These are phyloP conservation scores for Myotis findleyi DNA, from an alignment of 2,797 vertebrate species.

Conservation along the genomic window DNA sequence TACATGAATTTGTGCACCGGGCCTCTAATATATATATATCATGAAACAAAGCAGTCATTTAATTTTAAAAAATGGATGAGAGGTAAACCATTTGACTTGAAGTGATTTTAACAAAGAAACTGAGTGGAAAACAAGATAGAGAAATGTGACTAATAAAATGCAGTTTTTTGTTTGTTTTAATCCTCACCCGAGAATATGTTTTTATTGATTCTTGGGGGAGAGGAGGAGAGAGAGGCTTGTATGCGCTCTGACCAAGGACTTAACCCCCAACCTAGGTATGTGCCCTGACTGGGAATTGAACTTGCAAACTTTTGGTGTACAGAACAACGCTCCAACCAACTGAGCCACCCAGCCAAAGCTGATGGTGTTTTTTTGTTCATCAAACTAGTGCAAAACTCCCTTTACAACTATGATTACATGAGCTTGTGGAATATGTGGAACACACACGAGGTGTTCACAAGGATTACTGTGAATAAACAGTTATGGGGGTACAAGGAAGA, in stretches of 20 bases:
- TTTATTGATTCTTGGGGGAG: neutral
- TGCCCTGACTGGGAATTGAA: neutral
- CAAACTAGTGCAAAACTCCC: neutral
- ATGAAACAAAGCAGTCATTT: neutral
- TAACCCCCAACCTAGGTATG: neutral
- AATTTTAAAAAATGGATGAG: neutral
- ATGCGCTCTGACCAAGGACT: neutral
- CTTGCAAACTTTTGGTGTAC: neutral
- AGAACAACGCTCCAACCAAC: neutral
- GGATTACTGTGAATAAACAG: neutral
- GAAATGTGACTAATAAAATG: neutral
- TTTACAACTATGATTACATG: neutral
- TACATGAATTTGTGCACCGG: no score
- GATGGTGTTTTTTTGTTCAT: neutral
- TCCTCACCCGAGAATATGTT: neutral
- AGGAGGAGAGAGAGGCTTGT: neutral
- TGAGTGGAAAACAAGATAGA: neutral
- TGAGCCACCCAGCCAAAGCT: neutral
- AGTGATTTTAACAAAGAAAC: neutral
- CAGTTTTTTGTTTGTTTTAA: neutral
- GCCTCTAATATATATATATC: no score
- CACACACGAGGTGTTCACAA: neutral
- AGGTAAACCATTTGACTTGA: neutral
- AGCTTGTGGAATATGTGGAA: neutral
- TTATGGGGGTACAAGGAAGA: neutral